Evolutionary conservation across 2,888 invertebrate species (phyloP).

Genomic region (Hydrotaea cyrtoneurina): DNA sequence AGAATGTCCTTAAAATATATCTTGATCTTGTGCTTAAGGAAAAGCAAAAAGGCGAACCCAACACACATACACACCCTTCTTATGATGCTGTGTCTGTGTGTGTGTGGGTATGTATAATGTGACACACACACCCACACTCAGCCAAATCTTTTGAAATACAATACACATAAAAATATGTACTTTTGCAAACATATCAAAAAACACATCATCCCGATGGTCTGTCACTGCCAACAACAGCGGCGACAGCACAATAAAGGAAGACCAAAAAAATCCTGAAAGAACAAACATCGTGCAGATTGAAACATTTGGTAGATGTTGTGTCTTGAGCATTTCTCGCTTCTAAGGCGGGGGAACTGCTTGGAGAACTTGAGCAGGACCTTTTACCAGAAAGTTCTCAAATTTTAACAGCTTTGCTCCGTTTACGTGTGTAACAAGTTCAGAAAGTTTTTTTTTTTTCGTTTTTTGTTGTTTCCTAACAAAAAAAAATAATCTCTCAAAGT

Average conservation of each 20-base stretch:
- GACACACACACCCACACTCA: background rate
- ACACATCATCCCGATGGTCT: background rate
- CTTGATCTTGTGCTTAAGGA: slow-evolving; percentile 7
- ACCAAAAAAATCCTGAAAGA: background rate
- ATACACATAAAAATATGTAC: background rate
- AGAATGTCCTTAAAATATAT: background rate
- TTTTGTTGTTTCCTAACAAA: too few species aligned
- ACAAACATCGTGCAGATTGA: background rate
- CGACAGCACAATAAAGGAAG: background rate
- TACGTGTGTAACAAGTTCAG: background rate
- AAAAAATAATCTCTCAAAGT: too few species aligned
- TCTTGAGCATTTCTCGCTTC: background rate
- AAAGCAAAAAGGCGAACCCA: background rate
- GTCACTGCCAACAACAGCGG: background rate
- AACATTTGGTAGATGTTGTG: background rate
- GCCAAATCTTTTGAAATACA: background rate
- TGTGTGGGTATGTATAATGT: background rate
- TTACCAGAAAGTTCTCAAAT: background rate
- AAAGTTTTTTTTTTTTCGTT: too few species aligned
- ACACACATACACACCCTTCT: background rate
- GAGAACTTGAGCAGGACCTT: background rate
- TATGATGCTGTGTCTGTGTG: background rate
- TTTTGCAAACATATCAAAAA: background rate
- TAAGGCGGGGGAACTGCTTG: background rate
- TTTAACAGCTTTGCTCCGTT: slow-evolving; percentile 8